Percentiles rank a stretch among this genome's conserved stretches.
These are phyloP conservation scores for Odontomyia ornata DNA, from an alignment of 2,888 invertebrate genomes.

Conservation along the genomic window DNA sequence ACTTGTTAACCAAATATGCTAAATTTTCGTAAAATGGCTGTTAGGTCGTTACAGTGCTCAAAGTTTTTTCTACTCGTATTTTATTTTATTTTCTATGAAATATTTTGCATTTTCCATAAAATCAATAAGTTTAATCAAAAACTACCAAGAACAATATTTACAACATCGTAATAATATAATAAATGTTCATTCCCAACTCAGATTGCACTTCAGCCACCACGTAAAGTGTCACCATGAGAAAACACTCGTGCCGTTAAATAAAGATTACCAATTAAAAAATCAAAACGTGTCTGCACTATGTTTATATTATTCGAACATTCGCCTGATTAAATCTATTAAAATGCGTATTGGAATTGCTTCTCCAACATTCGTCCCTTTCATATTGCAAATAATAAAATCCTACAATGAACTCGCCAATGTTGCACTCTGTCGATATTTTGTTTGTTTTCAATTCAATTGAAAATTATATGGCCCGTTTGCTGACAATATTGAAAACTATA, in stretches of 20 bases:
- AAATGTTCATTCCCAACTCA: too few species aligned
- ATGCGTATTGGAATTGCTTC: not conserved
- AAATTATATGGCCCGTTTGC: constrained; percentile 36
- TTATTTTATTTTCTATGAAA: too few species aligned
- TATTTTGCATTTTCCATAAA: too few species aligned
- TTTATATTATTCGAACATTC: not conserved
- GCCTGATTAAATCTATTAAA: constrained; percentile 21
- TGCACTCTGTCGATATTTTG: constrained; percentile 12
- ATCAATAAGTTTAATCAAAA: too few species aligned
- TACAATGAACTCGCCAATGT: constrained; percentile 5
- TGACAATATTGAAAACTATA: constrained; percentile 32
- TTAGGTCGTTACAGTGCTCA: too few species aligned
- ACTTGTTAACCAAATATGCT: too few species aligned
- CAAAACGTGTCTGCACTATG: not conserved
- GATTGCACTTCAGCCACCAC: too few species aligned
- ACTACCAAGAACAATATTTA: too few species aligned
- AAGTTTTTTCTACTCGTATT: too few species aligned
- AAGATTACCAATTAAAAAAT: constrained; percentile 3
- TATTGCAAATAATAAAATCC: not conserved
- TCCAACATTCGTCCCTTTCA: not conserved
- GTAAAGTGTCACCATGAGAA: too few species aligned
- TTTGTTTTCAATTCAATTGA: constrained; percentile 41
- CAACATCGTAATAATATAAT: too few species aligned
- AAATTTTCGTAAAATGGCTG: too few species aligned
- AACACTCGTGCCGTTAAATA: not conserved